Evolutionary conservation across 2,113 vertebrate genomes (phyloP).

Genomic region (Suncus etruscus): DNA sequence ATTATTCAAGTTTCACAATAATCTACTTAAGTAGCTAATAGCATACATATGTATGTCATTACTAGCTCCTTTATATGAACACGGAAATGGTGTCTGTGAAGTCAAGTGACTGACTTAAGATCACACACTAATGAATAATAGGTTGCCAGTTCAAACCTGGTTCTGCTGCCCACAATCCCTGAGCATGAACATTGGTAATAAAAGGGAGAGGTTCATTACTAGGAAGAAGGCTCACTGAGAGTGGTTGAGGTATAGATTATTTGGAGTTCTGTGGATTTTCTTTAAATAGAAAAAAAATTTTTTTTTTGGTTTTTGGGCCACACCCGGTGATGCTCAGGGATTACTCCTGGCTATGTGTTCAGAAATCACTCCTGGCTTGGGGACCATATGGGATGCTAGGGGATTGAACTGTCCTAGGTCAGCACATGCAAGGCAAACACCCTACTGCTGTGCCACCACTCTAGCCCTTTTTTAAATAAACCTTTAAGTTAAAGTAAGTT

Average conservation of each 20-base stretch:
- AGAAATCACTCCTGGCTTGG: no score
- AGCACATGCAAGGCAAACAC: no score
- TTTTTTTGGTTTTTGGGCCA: no score
- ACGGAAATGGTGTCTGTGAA: slow-evolving; percentile 21
- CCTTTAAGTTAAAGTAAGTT: no score
- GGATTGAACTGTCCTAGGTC: no score
- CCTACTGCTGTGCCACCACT: no score
- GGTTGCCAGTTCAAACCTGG: slow-evolving; percentile 21
- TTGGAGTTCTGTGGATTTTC: background rate
- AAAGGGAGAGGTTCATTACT: background rate
- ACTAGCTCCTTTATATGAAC: slow-evolving; percentile 4
- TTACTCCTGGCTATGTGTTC: no score
- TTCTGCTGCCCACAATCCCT: background rate
- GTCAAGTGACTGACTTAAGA: slow-evolving; percentile 32
- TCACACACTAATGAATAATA: background rate
- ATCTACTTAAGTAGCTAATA: background rate
- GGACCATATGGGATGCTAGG: no score
- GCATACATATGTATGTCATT: background rate
- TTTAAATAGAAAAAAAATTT: background rate
- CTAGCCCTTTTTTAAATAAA: no score
- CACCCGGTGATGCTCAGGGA: no score
- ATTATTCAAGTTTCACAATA: slow-evolving; percentile 16
- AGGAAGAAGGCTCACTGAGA: background rate
- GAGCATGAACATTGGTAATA: background rate
- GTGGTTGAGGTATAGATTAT: background rate